These are phyloP conservation scores for Leucoraja ocellata DNA, from an alignment of 2,797 vertebrate genomes.

Conservation along the genomic window DNA sequence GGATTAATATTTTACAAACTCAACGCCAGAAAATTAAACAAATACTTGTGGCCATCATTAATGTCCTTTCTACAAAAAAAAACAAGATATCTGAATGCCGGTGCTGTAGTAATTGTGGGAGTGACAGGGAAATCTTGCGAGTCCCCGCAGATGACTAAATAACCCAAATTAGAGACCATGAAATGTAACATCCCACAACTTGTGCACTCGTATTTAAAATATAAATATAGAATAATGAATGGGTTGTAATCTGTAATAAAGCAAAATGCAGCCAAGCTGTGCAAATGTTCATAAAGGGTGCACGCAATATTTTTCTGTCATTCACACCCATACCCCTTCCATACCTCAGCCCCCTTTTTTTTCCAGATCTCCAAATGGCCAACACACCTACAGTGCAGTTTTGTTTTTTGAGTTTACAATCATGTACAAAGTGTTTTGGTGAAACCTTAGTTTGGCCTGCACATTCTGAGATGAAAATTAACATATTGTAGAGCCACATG, in stretches of 20 bases:
- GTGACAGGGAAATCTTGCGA: neutral
- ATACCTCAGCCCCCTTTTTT: neutral
- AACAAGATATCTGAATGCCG: neutral
- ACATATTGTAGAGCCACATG: neutral
- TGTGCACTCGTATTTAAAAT: neutral
- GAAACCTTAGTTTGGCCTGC: neutral
- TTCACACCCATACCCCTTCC: neutral
- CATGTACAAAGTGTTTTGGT: neutral
- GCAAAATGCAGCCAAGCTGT: neutral
- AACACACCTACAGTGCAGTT: neutral
- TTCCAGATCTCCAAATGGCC: neutral
- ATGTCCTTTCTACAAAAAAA: no score
- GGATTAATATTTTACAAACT: neutral
- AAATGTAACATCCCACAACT: neutral
- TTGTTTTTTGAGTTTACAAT: neutral
- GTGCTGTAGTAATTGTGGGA: neutral
- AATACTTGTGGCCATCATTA: neutral
- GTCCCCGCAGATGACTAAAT: slow-evolving; percentile 30
- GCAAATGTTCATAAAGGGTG: no score
- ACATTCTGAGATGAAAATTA: neutral
- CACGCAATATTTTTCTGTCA: neutral
- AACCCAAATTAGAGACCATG: slow-evolving; percentile 18
- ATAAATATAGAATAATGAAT: slow-evolving; percentile 24
- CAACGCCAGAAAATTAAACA: neutral
- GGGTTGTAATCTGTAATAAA: slow-evolving; percentile 13